Percentiles rank a stretch among this genome's conserved stretches.
phyloP scores from a whole-genome alignment of 2,113 vertebrate species.

The Antigone vipio region DNA sequence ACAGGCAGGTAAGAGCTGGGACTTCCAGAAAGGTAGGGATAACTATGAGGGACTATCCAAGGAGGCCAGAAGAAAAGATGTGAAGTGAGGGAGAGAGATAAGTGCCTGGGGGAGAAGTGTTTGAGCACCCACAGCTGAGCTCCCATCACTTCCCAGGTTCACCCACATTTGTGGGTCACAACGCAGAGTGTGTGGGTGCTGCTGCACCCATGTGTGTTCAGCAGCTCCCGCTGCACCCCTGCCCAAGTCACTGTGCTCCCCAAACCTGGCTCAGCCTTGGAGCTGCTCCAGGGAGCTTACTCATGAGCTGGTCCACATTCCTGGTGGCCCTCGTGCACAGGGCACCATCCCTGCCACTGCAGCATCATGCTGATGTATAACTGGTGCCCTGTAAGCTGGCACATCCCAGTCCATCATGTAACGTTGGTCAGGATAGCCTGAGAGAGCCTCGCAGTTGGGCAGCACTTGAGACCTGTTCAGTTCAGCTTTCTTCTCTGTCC shows the following conservation, averaged over 20 bases:
- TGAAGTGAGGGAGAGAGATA: neutral
- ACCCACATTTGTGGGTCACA: neutral
- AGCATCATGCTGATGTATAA: neutral
- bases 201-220: neutral
- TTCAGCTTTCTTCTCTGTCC: slow-evolving; percentile 36
- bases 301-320: neutral
- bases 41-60: neutral
- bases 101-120: neutral
- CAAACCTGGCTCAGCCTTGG: neutral
- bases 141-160: neutral
- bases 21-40: neutral
- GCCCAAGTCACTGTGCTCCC: neutral
- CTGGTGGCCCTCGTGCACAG: neutral
- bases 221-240: neutral
- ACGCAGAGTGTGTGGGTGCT: neutral
- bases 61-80: neutral
- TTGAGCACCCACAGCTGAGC: neutral
- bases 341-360: neutral
- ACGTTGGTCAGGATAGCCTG: neutral
- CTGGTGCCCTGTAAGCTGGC: neutral
- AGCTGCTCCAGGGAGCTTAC: neutral
- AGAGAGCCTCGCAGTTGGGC: neutral
- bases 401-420: rapidly evolving
- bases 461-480: neutral
- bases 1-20: neutral